These are phyloP conservation scores for Sebastes minor DNA, from an alignment of 2,797 vertebrate species.

Conservation along the genomic window DNA sequence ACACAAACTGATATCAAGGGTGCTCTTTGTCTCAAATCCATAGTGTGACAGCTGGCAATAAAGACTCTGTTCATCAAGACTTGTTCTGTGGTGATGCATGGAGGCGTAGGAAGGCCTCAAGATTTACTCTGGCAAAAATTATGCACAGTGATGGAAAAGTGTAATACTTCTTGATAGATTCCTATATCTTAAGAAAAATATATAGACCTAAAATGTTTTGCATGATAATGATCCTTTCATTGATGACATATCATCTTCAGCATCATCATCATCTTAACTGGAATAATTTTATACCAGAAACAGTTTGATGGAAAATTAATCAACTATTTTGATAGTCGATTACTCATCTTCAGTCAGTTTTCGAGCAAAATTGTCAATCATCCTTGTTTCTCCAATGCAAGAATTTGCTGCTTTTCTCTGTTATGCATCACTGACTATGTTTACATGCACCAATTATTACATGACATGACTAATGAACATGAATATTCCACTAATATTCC, in stretches of 20 bases:
- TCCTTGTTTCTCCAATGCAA: no score
- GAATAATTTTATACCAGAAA: background rate
- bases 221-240: background rate
- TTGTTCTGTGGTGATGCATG: conserved; percentile 21
- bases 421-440: no score
- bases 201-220: background rate
- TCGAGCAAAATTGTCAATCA: no score
- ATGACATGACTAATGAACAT: no score
- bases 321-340: no score
- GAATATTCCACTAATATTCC: no score
- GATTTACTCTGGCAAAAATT: conserved; percentile 25
- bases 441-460: no score
- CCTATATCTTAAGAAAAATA: background rate
- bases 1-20: conserved; percentile 39
- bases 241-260: background rate
- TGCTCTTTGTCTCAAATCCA: conserved; percentile 47
- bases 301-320: background rate
- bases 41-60: conserved; percentile 56
- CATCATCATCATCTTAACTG: background rate
- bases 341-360: no score
- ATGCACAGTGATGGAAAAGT: background rate
- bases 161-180: background rate
- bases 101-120: conserved; percentile 17
- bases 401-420: no score
- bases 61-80: conserved; percentile 34